Percentiles rank a stretch among this genome's conserved stretches.
Conservation (phyloP, 2,797 vertebrate species). For the Sebastes melanostomus region DNA sequence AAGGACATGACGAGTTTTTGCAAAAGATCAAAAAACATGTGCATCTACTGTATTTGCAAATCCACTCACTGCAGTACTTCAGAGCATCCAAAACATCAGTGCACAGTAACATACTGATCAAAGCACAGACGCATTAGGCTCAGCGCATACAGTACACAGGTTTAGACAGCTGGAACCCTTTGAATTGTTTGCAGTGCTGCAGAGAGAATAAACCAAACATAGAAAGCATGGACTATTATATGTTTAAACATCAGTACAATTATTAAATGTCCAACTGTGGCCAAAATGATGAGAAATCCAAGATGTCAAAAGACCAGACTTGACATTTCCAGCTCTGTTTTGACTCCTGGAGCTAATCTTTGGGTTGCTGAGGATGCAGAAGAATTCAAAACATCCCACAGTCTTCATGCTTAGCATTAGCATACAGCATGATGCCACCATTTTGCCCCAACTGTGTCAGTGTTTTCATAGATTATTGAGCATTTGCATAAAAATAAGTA, state of each 20-base stretch:
- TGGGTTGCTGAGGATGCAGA: constrained; percentile 54
- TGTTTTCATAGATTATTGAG: constrained; percentile 55
- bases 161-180: constrained; percentile 41
- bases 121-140: constrained; percentile 37
- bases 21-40: background rate
- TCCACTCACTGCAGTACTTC: constrained; percentile 3
- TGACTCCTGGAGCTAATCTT: constrained; percentile 46
- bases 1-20: background rate
- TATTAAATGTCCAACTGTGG: background rate
- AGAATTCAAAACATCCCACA: constrained; percentile 35
- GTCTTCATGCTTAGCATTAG: constrained; percentile 42
- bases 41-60: constrained; percentile 21
- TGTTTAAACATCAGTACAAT: background rate
- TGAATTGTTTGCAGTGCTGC: constrained; percentile 3
- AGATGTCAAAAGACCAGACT: constrained; percentile 37
- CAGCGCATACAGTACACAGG: constrained; percentile 7
- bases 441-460: constrained; percentile 41
- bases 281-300: background rate
- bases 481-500: constrained; percentile 69
- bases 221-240: background rate
- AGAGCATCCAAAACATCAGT: constrained; percentile 31
- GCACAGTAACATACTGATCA: constrained; percentile 41
- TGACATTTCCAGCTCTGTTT: constrained; percentile 37
- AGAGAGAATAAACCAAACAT: constrained; percentile 10
- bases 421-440: constrained; percentile 33